These are phyloP conservation scores for Drosophila mercatorum DNA, from an alignment of 2,888 invertebrate species.

Conservation along the genomic window DNA sequence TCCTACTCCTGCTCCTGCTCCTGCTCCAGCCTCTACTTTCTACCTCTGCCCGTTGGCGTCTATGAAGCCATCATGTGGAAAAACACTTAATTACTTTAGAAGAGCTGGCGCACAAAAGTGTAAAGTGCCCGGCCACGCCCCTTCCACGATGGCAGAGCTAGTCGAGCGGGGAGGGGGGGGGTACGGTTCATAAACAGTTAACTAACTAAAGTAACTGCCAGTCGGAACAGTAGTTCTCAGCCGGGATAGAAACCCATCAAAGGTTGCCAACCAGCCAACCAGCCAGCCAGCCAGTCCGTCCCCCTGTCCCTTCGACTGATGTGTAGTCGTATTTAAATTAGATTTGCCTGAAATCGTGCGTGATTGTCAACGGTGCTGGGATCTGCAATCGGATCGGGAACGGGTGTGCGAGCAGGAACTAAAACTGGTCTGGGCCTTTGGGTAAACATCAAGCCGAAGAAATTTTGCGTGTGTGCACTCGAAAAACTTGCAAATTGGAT, in stretches of 20 bases:
- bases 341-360: slow-evolving; percentile 80
- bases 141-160: slow-evolving; percentile 12
- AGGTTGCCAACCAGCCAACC: slow-evolving; percentile 46
- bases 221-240: slow-evolving; percentile 39
- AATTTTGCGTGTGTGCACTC: slow-evolving; percentile 67
- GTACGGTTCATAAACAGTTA: slow-evolving; percentile 72
- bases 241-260: slow-evolving; percentile 56
- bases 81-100: slow-evolving; percentile 78
- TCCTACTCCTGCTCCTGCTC: not conserved
- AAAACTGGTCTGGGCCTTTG: slow-evolving; percentile 8
- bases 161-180: not conserved
- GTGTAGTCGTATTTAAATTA: slow-evolving; percentile 80
- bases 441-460: slow-evolving; percentile 48
- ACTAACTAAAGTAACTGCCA: slow-evolving; percentile 76
- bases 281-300: not conserved
- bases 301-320: slow-evolving; percentile 32
- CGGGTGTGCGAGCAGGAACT: not conserved
- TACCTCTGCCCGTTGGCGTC: slow-evolving; percentile 46
- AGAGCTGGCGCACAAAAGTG: slow-evolving; percentile 77
- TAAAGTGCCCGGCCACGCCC: slow-evolving; percentile 74
- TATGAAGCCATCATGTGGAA: slow-evolving; percentile 78
- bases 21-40: not conserved
- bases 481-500: slow-evolving; percentile 79
- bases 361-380: slow-evolving; percentile 71
- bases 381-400: slow-evolving; percentile 17